Conservation (phyloP, 2,113 vertebrate species). For the Taurulus bubalis region DNA sequence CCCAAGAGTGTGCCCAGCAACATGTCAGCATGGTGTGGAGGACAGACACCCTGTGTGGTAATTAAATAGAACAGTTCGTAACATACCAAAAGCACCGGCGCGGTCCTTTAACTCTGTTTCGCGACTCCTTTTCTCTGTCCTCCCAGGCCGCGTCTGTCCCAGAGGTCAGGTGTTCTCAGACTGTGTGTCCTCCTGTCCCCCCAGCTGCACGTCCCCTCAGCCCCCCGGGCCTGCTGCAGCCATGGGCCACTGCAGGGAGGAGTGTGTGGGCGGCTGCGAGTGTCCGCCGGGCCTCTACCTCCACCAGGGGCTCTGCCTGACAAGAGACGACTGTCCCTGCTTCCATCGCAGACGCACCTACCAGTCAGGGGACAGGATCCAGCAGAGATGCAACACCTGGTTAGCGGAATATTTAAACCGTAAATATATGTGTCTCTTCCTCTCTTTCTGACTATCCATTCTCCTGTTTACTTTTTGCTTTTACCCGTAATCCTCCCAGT, state of each 20-base stretch:
- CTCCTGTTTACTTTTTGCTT: not conserved
- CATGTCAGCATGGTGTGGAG: conserved; percentile 85
- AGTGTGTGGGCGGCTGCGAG: conserved; percentile 91
- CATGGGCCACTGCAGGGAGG: conserved; percentile 80
- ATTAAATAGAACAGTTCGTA: not conserved
- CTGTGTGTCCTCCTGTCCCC: conserved; percentile 89
- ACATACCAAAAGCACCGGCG: not conserved
- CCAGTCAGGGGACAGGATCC: conserved; percentile 82
- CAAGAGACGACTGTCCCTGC: conserved; percentile 86
- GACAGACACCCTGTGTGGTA: conserved; percentile 86
- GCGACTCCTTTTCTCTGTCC: not conserved
- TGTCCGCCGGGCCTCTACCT: conserved; percentile 84
- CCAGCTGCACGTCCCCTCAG: conserved; percentile 82
- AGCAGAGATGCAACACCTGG: conserved; percentile 90
- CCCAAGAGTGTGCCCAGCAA: conserved; percentile 86
- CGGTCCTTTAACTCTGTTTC: not conserved
- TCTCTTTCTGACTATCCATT: not conserved
- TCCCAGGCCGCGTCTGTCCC: conserved; percentile 84
- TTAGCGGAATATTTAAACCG: conserved; percentile 53
- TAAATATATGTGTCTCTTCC: not conserved
- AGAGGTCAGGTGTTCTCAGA: conserved; percentile 87
- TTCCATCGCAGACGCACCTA: conserved; percentile 85
- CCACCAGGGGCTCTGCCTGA: conserved; percentile 82
- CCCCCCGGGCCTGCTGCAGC: conserved; percentile 34
- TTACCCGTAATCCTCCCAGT: conserved; percentile 63